Base-by-base conservation (phyloP, 2,888 invertebrate species). In the Cartodere bifasciata region DNA sequence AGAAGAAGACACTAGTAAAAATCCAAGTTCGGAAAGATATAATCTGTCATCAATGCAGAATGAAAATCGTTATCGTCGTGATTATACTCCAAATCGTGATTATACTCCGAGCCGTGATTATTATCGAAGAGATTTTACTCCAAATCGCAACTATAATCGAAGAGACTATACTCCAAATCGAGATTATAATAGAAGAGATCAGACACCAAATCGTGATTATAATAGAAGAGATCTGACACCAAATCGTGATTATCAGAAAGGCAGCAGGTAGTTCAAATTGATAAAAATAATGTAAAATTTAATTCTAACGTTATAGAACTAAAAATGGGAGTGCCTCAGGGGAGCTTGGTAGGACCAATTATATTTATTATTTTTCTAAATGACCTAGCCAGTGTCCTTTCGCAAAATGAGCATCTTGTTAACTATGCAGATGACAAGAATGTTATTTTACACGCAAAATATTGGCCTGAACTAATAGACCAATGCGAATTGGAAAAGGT, bases 341-440 rank as follows among this genome's bases (percentile, higher is more conserved):
- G 21, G 7, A 13, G 17, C 21, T 10, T 31, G 14, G 22, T 31
- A 14, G 26, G 26, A 13, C 27, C 31, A 5, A 31, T 31, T 13
- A 20, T 31, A 5, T 26, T 26, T 13, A 20, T 31, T 27, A 27
- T 31, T 23, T 31, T 26, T 27, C 14, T 31, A 22, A 26, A 31
- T 11, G 27, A 26, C 31, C 5, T 27, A n/a, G n/a, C n/a, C 21
- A 25, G 15, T 21, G 22, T 11, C 10, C 16, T n/a, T 14, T 14
- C n/a, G n/a, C 21, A 13, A 5, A 15, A 27, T 14, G 13, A 2
- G 4, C 11, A 27, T 2, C 5, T 30, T 24, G 6, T 24, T 13
- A 27, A 31, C 13, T 26, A 31, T 27, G 31, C 26, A 13, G 26
- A 31, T 27, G 31, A 31, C 16, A 26, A 25, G 10, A 20, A 23